phyloP scores from a whole-genome alignment of 1,140 invertebrate species.

The Drosophila auraria region DNA sequence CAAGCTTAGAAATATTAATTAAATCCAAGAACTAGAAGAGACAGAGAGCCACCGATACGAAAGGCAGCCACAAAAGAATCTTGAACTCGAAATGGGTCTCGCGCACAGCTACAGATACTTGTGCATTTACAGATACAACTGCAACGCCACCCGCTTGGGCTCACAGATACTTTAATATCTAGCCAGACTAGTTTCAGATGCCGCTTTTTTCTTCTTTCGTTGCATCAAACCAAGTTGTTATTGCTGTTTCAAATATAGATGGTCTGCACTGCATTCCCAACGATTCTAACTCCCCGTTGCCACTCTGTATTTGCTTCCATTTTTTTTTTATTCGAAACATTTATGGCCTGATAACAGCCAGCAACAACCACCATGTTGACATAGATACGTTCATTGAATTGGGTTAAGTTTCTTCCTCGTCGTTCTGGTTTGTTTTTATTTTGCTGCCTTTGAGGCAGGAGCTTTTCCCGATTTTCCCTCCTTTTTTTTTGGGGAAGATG shows the following conservation, averaged over 20 bases:
- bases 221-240: conserved; percentile 21
- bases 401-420: conserved; percentile 43
- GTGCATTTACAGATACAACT: conserved; percentile 23
- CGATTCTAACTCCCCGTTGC: conserved; percentile 14
- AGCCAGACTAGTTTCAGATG: conserved; percentile 59
- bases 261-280: conserved; percentile 28
- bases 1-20: neutral
- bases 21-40: conserved; percentile 13
- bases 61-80: conserved; percentile 55
- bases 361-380: conserved; percentile 34
- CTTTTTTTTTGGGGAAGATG: neutral
- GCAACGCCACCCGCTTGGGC: conserved; percentile 37
- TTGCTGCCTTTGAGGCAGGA: conserved; percentile 11
- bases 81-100: conserved; percentile 65
- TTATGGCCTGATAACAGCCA: conserved; percentile 50
- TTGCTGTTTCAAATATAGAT: conserved; percentile 48
- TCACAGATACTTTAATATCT: conserved; percentile 56
- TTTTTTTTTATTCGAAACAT: conserved; percentile 48
- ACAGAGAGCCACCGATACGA: conserved; percentile 15
- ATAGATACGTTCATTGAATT: conserved; percentile 52
- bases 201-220: conserved; percentile 15
- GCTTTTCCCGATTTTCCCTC: neutral
- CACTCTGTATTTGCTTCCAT: neutral
- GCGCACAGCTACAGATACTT: conserved; percentile 34
- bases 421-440: conserved; percentile 13